These are phyloP conservation scores for Micropterix aruncella DNA, from an alignment of 2,888 invertebrate species.

Conservation along the genomic window DNA sequence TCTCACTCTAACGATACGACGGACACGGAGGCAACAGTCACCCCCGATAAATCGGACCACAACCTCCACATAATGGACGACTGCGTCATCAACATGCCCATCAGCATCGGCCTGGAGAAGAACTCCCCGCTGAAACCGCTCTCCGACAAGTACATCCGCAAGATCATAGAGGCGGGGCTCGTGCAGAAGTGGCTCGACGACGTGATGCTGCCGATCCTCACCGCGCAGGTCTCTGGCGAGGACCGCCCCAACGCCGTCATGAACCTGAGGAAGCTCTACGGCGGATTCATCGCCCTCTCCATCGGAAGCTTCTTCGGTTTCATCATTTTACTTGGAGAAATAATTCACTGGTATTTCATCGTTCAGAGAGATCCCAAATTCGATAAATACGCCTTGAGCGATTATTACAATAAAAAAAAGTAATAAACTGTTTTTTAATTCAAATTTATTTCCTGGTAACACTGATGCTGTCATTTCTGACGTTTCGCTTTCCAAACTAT, in stretches of 20 bases:
- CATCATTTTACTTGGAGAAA: slow-evolving; percentile 42
- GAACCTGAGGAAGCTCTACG: slow-evolving; percentile 64
- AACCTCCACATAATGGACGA: slow-evolving; percentile 70
- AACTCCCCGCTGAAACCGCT: slow-evolving; percentile 63
- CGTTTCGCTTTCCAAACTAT: too few species aligned
- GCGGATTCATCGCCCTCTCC: slow-evolving; percentile 57
- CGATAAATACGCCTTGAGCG: slow-evolving; percentile 50
- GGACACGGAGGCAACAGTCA: slow-evolving; percentile 10
- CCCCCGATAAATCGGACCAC: slow-evolving; percentile 19
- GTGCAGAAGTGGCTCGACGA: slow-evolving; percentile 69
- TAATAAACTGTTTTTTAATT: too few species aligned
- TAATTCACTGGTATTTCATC: slow-evolving; percentile 50
- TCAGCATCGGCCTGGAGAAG: slow-evolving; percentile 68
- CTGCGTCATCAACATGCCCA: slow-evolving; percentile 67
- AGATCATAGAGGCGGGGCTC: slow-evolving; percentile 60
- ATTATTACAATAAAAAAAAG: slow-evolving; percentile 31
- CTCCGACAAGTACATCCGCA: slow-evolving; percentile 50
- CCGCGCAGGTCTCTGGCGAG: slow-evolving; percentile 38
- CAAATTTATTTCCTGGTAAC: too few species aligned
- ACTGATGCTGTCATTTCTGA: too few species aligned
- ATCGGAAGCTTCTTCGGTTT: slow-evolving; percentile 52
- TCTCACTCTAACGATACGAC: slow-evolving; percentile 18
- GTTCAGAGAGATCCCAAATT: slow-evolving; percentile 53
- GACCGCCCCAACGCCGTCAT: slow-evolving; percentile 59
- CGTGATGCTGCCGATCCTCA: slow-evolving; percentile 43